phyloP scores from a whole-genome alignment of 2,888 invertebrate species.

The Rapana venosa region DNA sequence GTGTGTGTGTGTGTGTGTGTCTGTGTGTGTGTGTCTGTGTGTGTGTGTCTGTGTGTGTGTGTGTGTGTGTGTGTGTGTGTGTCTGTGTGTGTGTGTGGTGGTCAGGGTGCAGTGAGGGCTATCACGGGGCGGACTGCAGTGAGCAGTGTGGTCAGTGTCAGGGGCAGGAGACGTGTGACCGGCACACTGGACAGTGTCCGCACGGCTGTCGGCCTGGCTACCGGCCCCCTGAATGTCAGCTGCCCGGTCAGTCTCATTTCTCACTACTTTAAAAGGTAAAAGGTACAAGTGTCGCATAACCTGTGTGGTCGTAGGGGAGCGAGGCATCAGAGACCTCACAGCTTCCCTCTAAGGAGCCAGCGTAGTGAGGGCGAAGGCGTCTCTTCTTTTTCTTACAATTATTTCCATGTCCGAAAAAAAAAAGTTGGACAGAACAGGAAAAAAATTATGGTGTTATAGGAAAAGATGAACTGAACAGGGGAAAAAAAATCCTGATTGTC shows the following conservation, averaged over 20 bases:
- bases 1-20: neutral
- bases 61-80: slow-evolving; percentile 5
- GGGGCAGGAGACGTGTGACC: slow-evolving; percentile 17
- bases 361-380: too few species aligned
- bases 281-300: too few species aligned
- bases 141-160: slow-evolving; percentile 36
- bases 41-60: neutral
- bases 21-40: neutral
- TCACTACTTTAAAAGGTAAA: too few species aligned
- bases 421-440: too few species aligned
- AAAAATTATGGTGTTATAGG: too few species aligned
- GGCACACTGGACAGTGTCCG: slow-evolving; percentile 32
- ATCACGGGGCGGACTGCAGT: slow-evolving; percentile 26
- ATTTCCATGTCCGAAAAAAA: too few species aligned
- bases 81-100: neutral
- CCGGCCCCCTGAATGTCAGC: neutral
- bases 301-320: too few species aligned
- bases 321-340: too few species aligned
- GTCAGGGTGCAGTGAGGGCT: slow-evolving; percentile 26
- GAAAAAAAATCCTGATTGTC: too few species aligned
- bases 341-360: too few species aligned
- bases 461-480: too few species aligned
- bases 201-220: slow-evolving; percentile 24
- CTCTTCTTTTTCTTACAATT: too few species aligned
- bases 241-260: neutral